Percentiles rank a stretch among this genome's conserved stretches.
Conservation (phyloP, 2,888 invertebrate species). For the Parelbella ahira region DNA sequence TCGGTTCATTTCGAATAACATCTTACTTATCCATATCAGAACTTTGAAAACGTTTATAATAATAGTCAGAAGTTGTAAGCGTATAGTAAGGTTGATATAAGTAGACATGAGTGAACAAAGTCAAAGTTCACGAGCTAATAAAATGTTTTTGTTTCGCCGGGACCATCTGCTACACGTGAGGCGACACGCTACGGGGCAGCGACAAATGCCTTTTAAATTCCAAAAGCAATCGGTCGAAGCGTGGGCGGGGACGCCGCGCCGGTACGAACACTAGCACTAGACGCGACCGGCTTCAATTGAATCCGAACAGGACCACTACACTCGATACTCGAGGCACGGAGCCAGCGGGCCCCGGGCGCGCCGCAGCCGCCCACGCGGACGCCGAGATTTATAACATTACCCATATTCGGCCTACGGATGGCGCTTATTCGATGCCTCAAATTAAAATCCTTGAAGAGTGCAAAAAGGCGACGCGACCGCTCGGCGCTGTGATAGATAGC, state of each 20-base stretch:
- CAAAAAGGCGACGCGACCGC: constrained; percentile 62
- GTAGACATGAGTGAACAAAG: background rate
- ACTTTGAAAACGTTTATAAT: no score
- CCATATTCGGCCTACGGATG: constrained; percentile 75
- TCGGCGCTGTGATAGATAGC: constrained; percentile 62
- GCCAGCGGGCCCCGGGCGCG: constrained; percentile 49
- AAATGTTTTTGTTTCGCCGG: constrained; percentile 52
- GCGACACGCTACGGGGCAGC: constrained; percentile 52
- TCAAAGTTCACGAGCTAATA: constrained; percentile 50
- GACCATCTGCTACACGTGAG: constrained; percentile 53
- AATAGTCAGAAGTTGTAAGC: no score
- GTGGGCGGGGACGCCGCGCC: constrained; percentile 64
- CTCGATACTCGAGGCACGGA: constrained; percentile 33
- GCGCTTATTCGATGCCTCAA: constrained; percentile 78
- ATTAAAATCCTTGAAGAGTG: constrained; percentile 67
- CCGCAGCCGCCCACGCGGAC: constrained; percentile 54
- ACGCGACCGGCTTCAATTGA: constrained; percentile 63
- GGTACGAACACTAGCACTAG: constrained; percentile 51
- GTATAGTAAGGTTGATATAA: no score
- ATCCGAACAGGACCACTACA: constrained; percentile 43
- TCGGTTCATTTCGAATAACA: no score
- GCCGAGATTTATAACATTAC: constrained; percentile 76
- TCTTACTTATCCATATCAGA: no score
- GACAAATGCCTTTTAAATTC: constrained; percentile 78
- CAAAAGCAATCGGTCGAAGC: constrained; percentile 51